Percentiles rank a stretch among this genome's conserved stretches.
These are phyloP conservation scores for Pristionchus entomophagus DNA, from an alignment of 2,888 invertebrate genomes.

Conservation along the genomic window DNA sequence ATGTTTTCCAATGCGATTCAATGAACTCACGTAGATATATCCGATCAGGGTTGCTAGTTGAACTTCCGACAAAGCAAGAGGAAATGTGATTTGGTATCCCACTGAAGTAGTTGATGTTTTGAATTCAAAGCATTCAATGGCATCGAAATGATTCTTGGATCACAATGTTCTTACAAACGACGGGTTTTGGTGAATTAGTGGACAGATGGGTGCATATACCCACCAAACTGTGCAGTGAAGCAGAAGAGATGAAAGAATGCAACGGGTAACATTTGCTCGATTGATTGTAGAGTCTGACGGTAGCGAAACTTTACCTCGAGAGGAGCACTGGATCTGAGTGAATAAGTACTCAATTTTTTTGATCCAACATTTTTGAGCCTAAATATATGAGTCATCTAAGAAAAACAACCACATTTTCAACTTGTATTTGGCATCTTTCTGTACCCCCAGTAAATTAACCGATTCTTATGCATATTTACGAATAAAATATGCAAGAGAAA, in stretches of 20 bases:
- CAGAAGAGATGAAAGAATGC: constrained; percentile 1
- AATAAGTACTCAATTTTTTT: neutral
- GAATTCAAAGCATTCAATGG: no score
- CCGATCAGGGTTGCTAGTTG: neutral
- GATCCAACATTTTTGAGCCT: no score
- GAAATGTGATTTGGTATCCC: neutral
- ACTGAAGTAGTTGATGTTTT: neutral
- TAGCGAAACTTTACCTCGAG: neutral
- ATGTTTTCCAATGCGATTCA: no score
- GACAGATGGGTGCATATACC: no score
- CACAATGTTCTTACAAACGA: no score
- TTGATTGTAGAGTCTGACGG: neutral
- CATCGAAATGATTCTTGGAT: no score
- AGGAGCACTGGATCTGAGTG: neutral
- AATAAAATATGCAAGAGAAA: neutral
- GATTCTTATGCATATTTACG: no score
- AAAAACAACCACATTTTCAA: no score
- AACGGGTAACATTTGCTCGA: neutral
- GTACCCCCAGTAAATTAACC: no score
- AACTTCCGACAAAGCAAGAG: neutral
- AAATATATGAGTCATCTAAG: no score
- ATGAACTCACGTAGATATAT: neutral
- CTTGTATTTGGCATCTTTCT: no score
- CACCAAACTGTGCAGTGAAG: neutral
- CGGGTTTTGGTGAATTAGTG: no score